phyloP scores from a whole-genome alignment of 2,888 invertebrate species.

The Steinernema scapterisci region DNA sequence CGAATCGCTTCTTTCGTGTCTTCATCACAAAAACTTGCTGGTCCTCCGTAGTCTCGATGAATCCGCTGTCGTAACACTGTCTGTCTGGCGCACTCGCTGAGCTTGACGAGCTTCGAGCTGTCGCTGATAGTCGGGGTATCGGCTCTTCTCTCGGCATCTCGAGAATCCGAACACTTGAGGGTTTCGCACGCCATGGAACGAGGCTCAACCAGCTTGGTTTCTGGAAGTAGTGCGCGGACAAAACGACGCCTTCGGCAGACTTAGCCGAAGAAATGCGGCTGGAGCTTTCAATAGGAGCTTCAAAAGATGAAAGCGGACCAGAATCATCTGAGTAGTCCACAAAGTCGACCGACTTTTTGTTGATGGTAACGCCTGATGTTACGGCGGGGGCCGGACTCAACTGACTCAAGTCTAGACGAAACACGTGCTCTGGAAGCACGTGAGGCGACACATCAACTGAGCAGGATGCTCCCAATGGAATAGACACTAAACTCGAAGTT shows the following conservation, averaged over 20 bases:
- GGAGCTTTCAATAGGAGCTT: not conserved
- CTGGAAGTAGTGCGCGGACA: not conserved
- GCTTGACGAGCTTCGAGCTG: not conserved
- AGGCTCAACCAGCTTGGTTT: not conserved
- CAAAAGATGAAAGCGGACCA: not conserved
- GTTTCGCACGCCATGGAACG: not conserved
- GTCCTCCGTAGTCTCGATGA: conserved; percentile 4
- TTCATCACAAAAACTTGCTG: not conserved
- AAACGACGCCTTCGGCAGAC: not conserved
- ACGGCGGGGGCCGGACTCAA: conserved; percentile 5
- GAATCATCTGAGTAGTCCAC: not conserved
- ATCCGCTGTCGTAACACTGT: conserved; percentile 13
- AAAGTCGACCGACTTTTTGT: not conserved
- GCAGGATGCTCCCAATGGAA: not conserved
- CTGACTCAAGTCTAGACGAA: not conserved
- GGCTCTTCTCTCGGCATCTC: conserved; percentile 20
- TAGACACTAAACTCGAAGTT: not conserved
- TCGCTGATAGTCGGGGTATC: not conserved
- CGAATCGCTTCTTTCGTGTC: not conserved
- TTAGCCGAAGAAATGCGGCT: not conserved
- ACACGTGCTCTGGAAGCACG: not conserved
- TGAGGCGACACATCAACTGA: not conserved
- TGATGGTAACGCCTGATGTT: not conserved
- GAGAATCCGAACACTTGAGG: not conserved
- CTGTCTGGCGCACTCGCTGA: not conserved